Percentiles rank a stretch among this genome's conserved stretches.
phyloP scores from a whole-genome alignment of 2,113 vertebrate genomes.

The Lamprotornis superbus region DNA sequence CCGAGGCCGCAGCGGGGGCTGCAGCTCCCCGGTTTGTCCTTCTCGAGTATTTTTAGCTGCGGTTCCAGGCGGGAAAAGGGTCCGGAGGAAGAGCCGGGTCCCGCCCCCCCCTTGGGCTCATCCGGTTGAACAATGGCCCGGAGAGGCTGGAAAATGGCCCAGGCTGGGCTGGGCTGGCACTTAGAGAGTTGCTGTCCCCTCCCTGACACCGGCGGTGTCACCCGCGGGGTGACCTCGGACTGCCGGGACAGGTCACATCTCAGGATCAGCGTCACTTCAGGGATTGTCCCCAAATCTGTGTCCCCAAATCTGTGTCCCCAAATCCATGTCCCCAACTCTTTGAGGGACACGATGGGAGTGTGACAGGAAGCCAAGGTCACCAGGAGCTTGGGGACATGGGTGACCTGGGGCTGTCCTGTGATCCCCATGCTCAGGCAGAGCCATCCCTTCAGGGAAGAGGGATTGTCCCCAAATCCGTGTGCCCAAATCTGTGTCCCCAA shows the following conservation, averaged over 20 bases:
- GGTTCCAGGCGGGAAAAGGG: not conserved
- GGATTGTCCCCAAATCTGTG: not conserved
- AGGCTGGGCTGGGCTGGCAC: not conserved
- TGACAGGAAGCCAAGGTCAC: too few relatives aligned
- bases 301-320: not conserved
- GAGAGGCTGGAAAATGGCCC: not conserved
- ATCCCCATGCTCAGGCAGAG: too few relatives aligned
- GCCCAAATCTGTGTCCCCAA: not conserved
- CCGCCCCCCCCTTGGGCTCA: not conserved
- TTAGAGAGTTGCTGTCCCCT: accelerated
- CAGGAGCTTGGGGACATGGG: too few relatives aligned
- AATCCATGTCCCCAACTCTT: too few relatives aligned
- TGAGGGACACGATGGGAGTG: too few relatives aligned
- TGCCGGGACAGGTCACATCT: accelerated
- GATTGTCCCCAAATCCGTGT: not conserved
- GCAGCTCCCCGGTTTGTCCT: not conserved
- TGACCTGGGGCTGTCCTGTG: too few relatives aligned
- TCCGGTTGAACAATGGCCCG: conserved; percentile 37
- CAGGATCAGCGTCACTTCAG: not conserved
- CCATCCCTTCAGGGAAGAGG: too few relatives aligned
- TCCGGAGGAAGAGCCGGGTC: conserved; percentile 28
- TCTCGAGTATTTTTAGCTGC: conserved; percentile 34
- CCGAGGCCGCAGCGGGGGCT: not conserved
- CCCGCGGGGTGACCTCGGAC: accelerated
- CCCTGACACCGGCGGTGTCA: not conserved